Percentiles rank a stretch among this genome's conserved stretches.
Evolutionary conservation across 2,113 vertebrate genomes (phyloP).

Genomic region (Dasyurus viverrinus): DNA sequence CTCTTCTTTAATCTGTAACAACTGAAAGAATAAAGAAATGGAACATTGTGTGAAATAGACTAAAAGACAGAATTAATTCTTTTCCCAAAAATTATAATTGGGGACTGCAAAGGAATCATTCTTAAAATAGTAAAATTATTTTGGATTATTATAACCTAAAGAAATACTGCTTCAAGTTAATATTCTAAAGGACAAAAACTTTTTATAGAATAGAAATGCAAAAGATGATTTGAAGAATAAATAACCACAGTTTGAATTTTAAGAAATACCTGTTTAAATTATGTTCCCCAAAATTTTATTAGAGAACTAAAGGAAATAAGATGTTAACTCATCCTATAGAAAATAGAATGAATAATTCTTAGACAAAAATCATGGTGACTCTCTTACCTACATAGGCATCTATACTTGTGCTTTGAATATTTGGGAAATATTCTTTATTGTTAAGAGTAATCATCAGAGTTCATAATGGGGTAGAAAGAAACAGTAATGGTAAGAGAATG

Average conservation of each 20-base stretch:
- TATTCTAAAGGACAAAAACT: neutral
- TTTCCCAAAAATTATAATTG: neutral
- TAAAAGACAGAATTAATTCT: neutral
- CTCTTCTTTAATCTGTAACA: slow-evolving; percentile 26
- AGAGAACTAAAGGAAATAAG: neutral
- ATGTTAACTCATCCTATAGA: neutral
- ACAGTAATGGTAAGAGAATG: neutral
- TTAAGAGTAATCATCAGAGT: slow-evolving; percentile 8
- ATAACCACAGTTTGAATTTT: neutral
- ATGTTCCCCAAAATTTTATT: neutral
- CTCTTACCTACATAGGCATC: neutral
- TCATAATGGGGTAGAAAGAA: neutral
- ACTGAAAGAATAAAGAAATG: slow-evolving; percentile 3
- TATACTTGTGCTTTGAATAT: neutral
- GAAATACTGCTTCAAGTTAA: neutral
- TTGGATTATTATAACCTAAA: neutral
- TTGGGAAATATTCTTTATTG: slow-evolving; percentile 24
- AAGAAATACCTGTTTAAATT: neutral
- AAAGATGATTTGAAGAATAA: neutral
- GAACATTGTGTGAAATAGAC: neutral
- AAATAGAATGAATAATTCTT: neutral
- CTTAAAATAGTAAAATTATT: neutral
- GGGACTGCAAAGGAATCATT: neutral
- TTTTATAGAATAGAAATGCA: neutral
- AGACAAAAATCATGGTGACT: slow-evolving; percentile 19